These are phyloP conservation scores for Astropecten irregularis DNA, from an alignment of 53 echinoderm and acorn worm species.

Conservation along the genomic window DNA sequence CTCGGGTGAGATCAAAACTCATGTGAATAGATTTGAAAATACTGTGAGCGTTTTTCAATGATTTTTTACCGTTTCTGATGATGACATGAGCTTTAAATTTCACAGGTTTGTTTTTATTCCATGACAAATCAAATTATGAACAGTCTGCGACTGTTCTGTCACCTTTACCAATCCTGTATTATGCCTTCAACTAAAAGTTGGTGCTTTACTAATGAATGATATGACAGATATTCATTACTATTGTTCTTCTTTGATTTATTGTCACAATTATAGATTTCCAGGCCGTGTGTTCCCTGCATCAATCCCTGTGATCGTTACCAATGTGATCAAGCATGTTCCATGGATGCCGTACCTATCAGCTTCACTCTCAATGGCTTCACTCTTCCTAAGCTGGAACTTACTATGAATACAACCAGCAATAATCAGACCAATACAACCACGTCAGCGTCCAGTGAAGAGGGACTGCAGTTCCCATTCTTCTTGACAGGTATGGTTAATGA, in stretches of 20 bases:
- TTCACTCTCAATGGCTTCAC: conserved; percentile 37
- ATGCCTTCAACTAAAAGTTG: too few relatives aligned
- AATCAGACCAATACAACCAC: not conserved
- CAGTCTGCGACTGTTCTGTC: too few relatives aligned
- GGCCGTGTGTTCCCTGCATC: conserved; percentile 60
- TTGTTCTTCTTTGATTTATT: not conserved
- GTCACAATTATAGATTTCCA: conserved; percentile 39
- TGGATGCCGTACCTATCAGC: not conserved
- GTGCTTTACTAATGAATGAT: too few relatives aligned
- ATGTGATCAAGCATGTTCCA: conserved; percentile 44
- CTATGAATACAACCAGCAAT: too few relatives aligned
- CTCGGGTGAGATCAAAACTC: too few relatives aligned
- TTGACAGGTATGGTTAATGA: conserved; percentile 59
- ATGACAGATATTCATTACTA: not conserved
- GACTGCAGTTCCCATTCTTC: conserved; percentile 4
- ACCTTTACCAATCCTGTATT: too few relatives aligned
- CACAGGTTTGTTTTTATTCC: too few relatives aligned
- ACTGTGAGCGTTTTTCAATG: too few relatives aligned
- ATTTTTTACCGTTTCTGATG: too few relatives aligned
- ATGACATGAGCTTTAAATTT: too few relatives aligned
- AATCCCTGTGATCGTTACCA: conserved; percentile 42
- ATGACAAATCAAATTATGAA: too few relatives aligned
- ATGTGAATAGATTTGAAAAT: too few relatives aligned
- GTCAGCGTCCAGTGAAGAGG: not conserved
- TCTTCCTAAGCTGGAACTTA: conserved; percentile 27